Base-by-base conservation (phyloP, 2,113 vertebrate genomes). In the Tachysurus vachellii region DNA sequence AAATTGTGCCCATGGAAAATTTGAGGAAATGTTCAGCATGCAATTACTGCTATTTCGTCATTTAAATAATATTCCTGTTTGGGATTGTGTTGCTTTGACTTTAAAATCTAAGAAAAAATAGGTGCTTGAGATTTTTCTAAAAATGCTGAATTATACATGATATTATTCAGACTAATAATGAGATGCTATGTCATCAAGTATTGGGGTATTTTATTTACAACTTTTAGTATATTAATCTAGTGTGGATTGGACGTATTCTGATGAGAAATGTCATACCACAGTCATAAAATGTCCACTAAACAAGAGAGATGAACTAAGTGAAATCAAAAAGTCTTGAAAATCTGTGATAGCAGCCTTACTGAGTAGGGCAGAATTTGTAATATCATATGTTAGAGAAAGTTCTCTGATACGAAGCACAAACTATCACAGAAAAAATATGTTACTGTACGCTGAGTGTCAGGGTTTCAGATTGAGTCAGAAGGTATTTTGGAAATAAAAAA, bases 1-100 rank as follows among this genome's bases (percentile, higher is more conserved):
- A 86, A 79, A 62, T 54, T 92, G 83, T 91, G 83, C 81, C 83
- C 84, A 87, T 91, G 84, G 89, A 92, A 93, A 93, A 84, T 47
- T 75, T 73, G 82, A 77, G 83, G 42, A 71, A n/a, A 31, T 62
- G 26, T 59, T 31, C 26, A 85, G 23, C 2, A 26, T 7, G 36
- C n/a, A 66, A 31, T 50, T 61, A 28, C 16, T 77, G 26, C 42
- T 62, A 21, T 50, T 80, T 42, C 42, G 2, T 17, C 8, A 54
- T 80, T 66, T 80, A 86, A 66, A 19, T 42, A 53, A 66, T 56
- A 23, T 77, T 85, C 26, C 21, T 54, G 5, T 23, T 53, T 64
- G 21, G 44, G 10, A 76, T 26, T 50, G 11, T 76, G n/a, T 21
- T 50, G 44, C 44, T 76, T 9, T 44, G 71, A 70, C 17, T 14